These are phyloP conservation scores for Drosophila parthenogenetica DNA, from an alignment of 2,888 invertebrate genomes.

Conservation along the genomic window DNA sequence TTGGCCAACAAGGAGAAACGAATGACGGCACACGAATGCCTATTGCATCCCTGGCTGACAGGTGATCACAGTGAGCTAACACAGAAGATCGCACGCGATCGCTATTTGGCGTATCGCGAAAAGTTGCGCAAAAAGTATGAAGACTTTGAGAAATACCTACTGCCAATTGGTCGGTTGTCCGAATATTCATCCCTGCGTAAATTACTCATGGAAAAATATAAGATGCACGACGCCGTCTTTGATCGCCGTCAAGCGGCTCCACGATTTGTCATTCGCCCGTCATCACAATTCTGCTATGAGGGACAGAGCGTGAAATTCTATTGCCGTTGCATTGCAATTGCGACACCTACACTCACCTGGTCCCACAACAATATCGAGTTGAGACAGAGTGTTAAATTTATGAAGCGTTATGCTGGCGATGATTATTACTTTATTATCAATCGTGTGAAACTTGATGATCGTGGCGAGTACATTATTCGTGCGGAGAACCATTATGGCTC, in stretches of 20 bases:
- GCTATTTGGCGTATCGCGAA: constrained; percentile 95
- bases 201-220: constrained; percentile 97
- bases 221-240: constrained; percentile 97
- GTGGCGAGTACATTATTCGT: constrained; percentile 98
- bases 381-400: constrained; percentile 98
- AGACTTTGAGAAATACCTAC: constrained; percentile 92
- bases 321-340: constrained; percentile 97
- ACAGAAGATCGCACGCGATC: constrained; percentile 91
- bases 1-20: constrained; percentile 98
- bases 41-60: constrained; percentile 97
- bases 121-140: constrained; percentile 93
- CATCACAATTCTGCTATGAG: constrained; percentile 97
- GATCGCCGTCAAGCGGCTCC: constrained; percentile 99
- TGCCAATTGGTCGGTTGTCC: constrained; percentile 98
- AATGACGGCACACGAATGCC: constrained; percentile 98
- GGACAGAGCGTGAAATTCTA: constrained; percentile 99
- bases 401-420: constrained; percentile 98
- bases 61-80: constrained; percentile 93
- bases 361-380: constrained; percentile 96
- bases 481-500: constrained; percentile 99
- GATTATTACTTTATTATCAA: constrained; percentile 99
- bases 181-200: constrained; percentile 99
- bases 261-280: constrained; percentile 98
- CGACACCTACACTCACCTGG: constrained; percentile 98
- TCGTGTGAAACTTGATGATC: constrained; percentile 96